Base-by-base conservation (phyloP, 2,797 vertebrate genomes). In the Neomorphus geoffroyi region DNA sequence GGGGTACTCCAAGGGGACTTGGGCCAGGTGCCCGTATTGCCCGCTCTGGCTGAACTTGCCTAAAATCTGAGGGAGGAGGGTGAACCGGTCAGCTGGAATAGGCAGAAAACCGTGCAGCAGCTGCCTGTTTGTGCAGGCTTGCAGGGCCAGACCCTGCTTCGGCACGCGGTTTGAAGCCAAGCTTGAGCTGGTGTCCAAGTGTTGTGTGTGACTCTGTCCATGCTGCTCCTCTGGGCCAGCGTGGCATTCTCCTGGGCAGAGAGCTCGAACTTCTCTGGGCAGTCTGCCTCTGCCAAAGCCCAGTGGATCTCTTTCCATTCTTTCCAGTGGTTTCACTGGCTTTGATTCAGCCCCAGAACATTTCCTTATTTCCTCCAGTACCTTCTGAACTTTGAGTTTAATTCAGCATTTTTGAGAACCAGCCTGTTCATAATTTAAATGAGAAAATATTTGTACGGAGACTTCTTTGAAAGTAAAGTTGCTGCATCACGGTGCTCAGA, bases 111-210 rank as follows among this genome's bases (percentile, higher is more conserved):
- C 9, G 10, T 26, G 23, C 24, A 28, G 65, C 15, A 51, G n/a
- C 18, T 46, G 19, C 37, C 23, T 27, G n/a, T 13, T 35, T 37
- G 57, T 19, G 8, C 10, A 27, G 43, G 27, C 41, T 41, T 23
- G 46, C 43, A 27, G 50, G 37, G 37, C 28, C 48, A 46, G 37
- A 53, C 33, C 37, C 50, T 8, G 58, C 41, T 26, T 7, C 41
- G 48, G 50, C 23, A 1, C 1, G 3, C 22, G 33, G 10, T 13
- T 23, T 30, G 24, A n/a, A 23, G 13, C 7, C 1, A 23, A 12
- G 19, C 6, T 24, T 1, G 21, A 37, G 28, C 19, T 28, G 2
- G 39, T 28, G 41, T 33, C 16, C 5, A 11, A 35, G 16, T 7
- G 3, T 30, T 9, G 43, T 4, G 30, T 5, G 22, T 3, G 33